phyloP scores from a whole-genome alignment of 2,113 vertebrate genomes.

The Orthonyx spaldingii region DNA sequence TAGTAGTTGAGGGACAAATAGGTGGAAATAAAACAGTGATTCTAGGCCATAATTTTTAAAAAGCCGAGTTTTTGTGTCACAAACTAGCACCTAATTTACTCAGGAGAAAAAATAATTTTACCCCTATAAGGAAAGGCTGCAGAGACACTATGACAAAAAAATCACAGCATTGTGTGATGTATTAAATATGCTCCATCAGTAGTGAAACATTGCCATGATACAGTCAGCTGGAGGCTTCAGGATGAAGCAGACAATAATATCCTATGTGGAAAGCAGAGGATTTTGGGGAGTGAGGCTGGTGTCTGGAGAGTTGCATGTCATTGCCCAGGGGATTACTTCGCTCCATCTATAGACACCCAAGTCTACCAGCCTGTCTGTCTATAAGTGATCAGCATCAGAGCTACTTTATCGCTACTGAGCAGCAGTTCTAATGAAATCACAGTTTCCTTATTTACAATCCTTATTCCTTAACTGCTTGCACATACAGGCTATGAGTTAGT shows the following conservation, averaged over 20 bases:
- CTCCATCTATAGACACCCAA: rapidly evolving
- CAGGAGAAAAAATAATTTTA: not conserved
- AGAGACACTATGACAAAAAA: not conserved
- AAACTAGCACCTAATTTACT: not conserved
- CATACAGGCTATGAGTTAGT: not conserved
- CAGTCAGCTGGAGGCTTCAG: not conserved
- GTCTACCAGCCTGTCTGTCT: not conserved
- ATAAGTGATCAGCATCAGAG: not conserved
- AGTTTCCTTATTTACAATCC: not conserved
- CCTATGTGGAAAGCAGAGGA: not conserved
- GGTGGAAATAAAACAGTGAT: not conserved
- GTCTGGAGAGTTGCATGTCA: not conserved
- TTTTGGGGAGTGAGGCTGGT: rapidly evolving
- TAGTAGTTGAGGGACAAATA: not conserved
- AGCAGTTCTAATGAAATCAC: not conserved
- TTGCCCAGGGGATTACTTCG: not conserved
- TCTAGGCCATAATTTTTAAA: not conserved
- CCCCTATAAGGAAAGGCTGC: not conserved
- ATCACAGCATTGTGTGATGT: not conserved
- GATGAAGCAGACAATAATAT: not conserved
- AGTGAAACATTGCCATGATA: rapidly evolving
- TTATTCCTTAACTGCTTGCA: not conserved
- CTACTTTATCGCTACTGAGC: not conserved
- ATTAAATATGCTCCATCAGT: not conserved
- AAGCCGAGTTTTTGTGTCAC: not conserved